Conservation (phyloP, 2,888 invertebrate species). For the Belgica antarctica region DNA sequence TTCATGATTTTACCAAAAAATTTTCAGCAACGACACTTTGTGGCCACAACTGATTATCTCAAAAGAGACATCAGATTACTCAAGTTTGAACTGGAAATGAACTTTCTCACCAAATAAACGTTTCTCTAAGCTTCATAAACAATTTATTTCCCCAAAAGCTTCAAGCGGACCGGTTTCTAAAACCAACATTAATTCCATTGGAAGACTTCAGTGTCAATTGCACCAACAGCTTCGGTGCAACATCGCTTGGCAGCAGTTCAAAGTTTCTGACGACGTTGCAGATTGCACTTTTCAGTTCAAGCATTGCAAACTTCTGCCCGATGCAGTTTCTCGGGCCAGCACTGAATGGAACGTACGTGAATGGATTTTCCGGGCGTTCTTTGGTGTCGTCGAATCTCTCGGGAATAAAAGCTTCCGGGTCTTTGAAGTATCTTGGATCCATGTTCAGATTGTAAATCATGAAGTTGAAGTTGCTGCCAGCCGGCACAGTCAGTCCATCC, state of each 20-base stretch:
- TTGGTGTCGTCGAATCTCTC: slow-evolving; percentile 52
- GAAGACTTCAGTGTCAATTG: slow-evolving; percentile 52
- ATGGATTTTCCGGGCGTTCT: slow-evolving; percentile 50
- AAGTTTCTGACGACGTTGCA: slow-evolving; percentile 52
- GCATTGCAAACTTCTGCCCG: slow-evolving; percentile 53
- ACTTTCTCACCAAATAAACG: too few relatives aligned
- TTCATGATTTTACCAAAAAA: too few relatives aligned
- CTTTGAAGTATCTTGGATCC: slow-evolving; percentile 50
- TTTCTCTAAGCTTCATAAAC: not conserved
- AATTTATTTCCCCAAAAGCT: not conserved
- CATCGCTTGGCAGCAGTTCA: slow-evolving; percentile 48
- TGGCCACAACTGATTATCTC: too few relatives aligned
- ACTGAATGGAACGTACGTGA: slow-evolving; percentile 54
- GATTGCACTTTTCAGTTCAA: slow-evolving; percentile 53
- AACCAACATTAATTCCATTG: slow-evolving; percentile 48
- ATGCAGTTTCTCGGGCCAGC: slow-evolving; percentile 53
- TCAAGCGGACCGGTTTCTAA: not conserved
- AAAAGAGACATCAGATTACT: too few relatives aligned
- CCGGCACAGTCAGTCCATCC: slow-evolving; percentile 10
- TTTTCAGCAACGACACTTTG: too few relatives aligned
- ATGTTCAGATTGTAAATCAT: slow-evolving; percentile 45
- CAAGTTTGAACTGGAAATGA: too few relatives aligned
- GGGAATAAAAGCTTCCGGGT: slow-evolving; percentile 51
- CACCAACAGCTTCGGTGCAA: slow-evolving; percentile 50
- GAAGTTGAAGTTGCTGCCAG: slow-evolving; percentile 32